Conservation (phyloP, 2,113 vertebrate genomes). For the Colaptes auratus region DNA sequence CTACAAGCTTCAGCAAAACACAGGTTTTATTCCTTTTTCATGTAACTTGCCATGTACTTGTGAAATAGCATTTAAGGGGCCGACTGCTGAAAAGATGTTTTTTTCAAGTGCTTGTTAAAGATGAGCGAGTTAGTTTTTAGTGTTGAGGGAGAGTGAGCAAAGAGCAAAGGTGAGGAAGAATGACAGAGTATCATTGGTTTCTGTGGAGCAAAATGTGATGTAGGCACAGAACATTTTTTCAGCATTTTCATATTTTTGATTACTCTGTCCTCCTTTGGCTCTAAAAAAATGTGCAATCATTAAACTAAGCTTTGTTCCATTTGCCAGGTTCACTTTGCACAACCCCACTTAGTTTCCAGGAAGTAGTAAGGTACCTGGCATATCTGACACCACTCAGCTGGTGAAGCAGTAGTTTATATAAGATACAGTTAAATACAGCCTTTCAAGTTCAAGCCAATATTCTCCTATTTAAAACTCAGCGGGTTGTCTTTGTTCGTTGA, state of each 20-base stretch:
- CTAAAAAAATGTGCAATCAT: neutral
- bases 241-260: neutral
- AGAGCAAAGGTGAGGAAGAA: neutral
- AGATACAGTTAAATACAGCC: neutral
- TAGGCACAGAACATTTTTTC: neutral
- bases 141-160: neutral
- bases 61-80: neutral
- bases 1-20: neutral
- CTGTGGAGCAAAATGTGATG: neutral
- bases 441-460: conserved; percentile 19
- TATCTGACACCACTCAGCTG: neutral
- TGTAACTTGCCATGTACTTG: neutral
- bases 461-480: neutral
- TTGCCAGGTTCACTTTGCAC: neutral
- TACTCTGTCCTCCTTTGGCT: neutral
- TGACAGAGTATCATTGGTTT: neutral
- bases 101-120: neutral
- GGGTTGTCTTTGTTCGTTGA: neutral
- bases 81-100: neutral
- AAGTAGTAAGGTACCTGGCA: neutral
- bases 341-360: neutral
- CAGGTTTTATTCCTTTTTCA: neutral
- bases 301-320: neutral
- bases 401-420: conserved; percentile 21
- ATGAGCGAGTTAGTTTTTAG: neutral